Percentiles rank a stretch among this genome's conserved stretches.
Conservation (phyloP, 1,140 invertebrate genomes). For the Rhyzopertha dominica region DNA sequence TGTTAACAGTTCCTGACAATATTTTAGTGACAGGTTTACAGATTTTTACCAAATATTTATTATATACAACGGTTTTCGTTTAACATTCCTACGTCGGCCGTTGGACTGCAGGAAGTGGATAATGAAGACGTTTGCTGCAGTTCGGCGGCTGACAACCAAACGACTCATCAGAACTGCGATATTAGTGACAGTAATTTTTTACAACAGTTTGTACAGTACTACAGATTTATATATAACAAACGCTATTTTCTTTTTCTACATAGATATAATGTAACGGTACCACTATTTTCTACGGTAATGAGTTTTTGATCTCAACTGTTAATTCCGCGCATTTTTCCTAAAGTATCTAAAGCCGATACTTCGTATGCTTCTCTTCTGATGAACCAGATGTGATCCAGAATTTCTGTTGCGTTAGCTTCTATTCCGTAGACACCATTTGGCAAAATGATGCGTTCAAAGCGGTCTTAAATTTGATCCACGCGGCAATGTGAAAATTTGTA, state of each 20-base stretch:
- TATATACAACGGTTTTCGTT: slow-evolving; percentile 40
- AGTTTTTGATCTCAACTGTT: slow-evolving; percentile 7
- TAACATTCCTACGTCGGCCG: slow-evolving; percentile 15
- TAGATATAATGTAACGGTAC: slow-evolving; percentile 23
- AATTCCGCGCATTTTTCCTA: no score
- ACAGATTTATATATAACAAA: slow-evolving; percentile 35
- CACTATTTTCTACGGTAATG: slow-evolving; percentile 11
- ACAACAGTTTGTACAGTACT: slow-evolving; percentile 35
- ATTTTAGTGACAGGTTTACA: slow-evolving; percentile 39
- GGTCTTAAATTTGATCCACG: no score
- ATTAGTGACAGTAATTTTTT: slow-evolving; percentile 38
- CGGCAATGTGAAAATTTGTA: no score
- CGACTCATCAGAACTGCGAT: slow-evolving; percentile 34
- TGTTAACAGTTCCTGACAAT: slow-evolving; percentile 43
- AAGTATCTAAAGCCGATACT: no score
- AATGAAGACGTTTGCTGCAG: not conserved
- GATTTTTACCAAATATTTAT: slow-evolving; percentile 43
- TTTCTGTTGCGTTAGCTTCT: no score
- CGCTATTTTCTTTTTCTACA: slow-evolving; percentile 29
- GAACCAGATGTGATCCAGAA: no score
- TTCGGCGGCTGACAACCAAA: slow-evolving; percentile 3
- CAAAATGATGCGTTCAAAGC: no score
- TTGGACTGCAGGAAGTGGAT: not conserved
- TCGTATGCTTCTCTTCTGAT: no score
- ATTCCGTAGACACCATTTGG: no score